A percentile compares a stretch with the other conserved stretches of the same genome.
Evolutionary conservation across 2,113 vertebrate genomes (phyloP).

Genomic region (Dascyllus trimaculatus): DNA sequence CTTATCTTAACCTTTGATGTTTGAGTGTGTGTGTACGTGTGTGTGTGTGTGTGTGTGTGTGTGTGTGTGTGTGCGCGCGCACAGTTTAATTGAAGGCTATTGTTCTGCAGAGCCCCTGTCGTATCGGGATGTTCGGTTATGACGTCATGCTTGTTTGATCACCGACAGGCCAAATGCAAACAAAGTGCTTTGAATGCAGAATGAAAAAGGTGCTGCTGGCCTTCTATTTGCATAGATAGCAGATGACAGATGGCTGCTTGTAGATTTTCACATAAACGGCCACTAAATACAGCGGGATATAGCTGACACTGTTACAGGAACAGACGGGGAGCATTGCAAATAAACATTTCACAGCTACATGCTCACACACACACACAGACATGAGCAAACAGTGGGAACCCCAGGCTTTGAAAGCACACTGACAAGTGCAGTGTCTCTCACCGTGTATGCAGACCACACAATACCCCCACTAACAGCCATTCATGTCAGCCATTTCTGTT

Average conservation of each 20-base stretch:
- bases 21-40: not conserved
- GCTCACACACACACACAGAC: constrained; percentile 9
- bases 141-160: constrained; percentile 56
- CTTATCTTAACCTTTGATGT: constrained; percentile 32
- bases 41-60: not conserved
- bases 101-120: constrained; percentile 19
- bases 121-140: constrained; percentile 50
- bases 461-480: constrained; percentile 38
- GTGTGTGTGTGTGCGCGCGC: constrained; percentile 11
- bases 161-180: constrained; percentile 61
- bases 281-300: constrained; percentile 67
- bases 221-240: constrained; percentile 71
- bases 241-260: constrained; percentile 71
- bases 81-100: not conserved
- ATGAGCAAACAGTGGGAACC: constrained; percentile 48
- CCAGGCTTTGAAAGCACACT: constrained; percentile 34
- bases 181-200: constrained; percentile 62
- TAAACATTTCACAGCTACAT: constrained; percentile 67
- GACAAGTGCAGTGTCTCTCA: constrained; percentile 41
- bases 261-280: constrained; percentile 64
- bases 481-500: constrained; percentile 48
- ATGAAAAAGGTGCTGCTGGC: constrained; percentile 60
- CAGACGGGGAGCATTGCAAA: constrained; percentile 62
- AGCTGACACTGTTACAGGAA: constrained; percentile 63
- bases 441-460: constrained; percentile 30